These are phyloP conservation scores for Gila orcuttii DNA, from an alignment of 2,113 vertebrate genomes.

Conservation along the genomic window DNA sequence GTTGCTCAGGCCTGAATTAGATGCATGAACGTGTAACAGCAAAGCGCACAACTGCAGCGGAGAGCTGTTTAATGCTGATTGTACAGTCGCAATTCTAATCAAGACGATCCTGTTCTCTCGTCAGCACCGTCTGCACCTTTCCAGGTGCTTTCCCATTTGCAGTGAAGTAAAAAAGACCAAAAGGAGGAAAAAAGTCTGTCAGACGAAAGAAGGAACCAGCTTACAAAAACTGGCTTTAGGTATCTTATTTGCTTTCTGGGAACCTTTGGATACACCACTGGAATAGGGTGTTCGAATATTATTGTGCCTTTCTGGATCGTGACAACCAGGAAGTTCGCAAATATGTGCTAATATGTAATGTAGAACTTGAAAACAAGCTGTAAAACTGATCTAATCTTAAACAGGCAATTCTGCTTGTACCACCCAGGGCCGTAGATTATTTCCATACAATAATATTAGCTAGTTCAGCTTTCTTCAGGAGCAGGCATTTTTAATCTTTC, in stretches of 20 bases:
- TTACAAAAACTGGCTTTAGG: not conserved
- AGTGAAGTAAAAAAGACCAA: not conserved
- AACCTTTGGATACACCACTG: not conserved
- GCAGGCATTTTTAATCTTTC: conserved; percentile 38
- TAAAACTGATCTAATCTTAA: conserved; percentile 19
- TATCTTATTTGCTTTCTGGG: not conserved
- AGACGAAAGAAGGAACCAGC: not conserved
- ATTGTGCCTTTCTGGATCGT: not conserved
- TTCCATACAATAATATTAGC: conserved; percentile 19
- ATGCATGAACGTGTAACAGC: conserved; percentile 30
- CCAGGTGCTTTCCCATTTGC: conserved; percentile 35
- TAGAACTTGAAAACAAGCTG: not conserved
- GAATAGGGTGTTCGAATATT: not conserved
- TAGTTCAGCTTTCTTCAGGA: conserved; percentile 17
- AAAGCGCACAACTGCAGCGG: conserved; percentile 15
- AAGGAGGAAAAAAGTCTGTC: not conserved
- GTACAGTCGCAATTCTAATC: conserved; percentile 53
- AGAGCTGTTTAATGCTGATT: conserved; percentile 51
- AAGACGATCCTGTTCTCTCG: conserved; percentile 28
- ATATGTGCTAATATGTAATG: conserved; percentile 8
- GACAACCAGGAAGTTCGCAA: not conserved
- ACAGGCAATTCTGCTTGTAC: not conserved
- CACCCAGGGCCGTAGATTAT: not conserved
- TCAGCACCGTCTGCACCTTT: not conserved
- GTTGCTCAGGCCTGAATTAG: conserved; percentile 35